Evolutionary conservation across 2,888 invertebrate genomes (phyloP).

Genomic region (Deroplatys truncata): DNA sequence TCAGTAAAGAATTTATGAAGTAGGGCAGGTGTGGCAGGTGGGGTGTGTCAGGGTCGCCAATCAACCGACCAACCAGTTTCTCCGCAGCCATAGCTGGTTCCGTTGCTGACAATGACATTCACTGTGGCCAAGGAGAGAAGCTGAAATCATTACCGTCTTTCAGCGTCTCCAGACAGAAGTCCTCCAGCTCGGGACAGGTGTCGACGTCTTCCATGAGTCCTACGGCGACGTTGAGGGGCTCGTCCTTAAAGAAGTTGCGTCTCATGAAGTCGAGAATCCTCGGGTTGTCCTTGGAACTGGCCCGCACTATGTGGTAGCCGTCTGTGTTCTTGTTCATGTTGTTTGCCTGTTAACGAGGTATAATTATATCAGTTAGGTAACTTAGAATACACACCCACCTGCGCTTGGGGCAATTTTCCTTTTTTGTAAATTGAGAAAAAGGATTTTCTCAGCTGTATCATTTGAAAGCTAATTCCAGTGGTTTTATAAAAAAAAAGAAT

Average conservation of each 20-base stretch:
- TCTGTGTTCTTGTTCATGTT: background rate
- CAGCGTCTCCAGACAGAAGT: slow-evolving; percentile 55
- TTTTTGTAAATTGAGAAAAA: too few species aligned
- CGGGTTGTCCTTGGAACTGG: slow-evolving; percentile 50
- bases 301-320: slow-evolving; percentile 45
- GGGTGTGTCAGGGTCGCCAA: background rate
- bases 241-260: slow-evolving; percentile 67
- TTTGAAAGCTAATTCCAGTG: too few species aligned
- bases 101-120: background rate
- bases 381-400: too few species aligned
- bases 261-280: slow-evolving; percentile 55
- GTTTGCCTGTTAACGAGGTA: too few species aligned
- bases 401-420: too few species aligned
- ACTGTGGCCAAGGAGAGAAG: background rate
- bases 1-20: background rate
- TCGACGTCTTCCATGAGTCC: slow-evolving; percentile 54
- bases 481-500: too few species aligned
- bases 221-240: slow-evolving; percentile 62
- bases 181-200: slow-evolving; percentile 60
- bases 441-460: too few species aligned
- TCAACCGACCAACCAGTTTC: background rate
- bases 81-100: background rate
- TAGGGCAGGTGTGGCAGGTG: background rate
- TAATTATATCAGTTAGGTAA: too few species aligned
- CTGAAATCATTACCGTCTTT: slow-evolving; percentile 44